Conservation (phyloP, 2,113 vertebrate genomes). For the Chloropsis cyanopogon region DNA sequence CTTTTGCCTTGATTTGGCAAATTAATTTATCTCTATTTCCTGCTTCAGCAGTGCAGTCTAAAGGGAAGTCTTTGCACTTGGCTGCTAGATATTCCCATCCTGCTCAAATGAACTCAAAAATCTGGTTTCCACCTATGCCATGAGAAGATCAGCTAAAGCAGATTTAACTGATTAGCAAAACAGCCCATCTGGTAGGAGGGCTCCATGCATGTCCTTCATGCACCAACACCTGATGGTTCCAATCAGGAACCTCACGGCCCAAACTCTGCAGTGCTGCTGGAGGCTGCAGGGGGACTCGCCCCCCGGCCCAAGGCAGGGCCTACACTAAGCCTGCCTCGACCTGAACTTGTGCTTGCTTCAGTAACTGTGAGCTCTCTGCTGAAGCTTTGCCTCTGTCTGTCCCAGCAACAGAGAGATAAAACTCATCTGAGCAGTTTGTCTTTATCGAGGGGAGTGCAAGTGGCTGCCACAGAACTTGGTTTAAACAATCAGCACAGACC, state of each 20-base stretch:
- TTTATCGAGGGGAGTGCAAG: background rate
- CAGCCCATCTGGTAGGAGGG: conserved; percentile 18
- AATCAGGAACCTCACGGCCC: background rate
- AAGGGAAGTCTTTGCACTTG: background rate
- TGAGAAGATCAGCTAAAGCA: conserved; percentile 39
- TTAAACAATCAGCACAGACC: background rate
- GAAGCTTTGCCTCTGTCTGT: background rate
- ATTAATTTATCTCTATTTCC: background rate
- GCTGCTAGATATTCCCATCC: background rate
- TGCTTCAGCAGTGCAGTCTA: background rate
- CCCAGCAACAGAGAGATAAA: background rate
- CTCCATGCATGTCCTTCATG: background rate
- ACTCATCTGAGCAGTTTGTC: background rate
- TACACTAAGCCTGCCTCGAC: background rate
- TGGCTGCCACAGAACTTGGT: rapidly evolving
- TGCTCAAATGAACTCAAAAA: background rate
- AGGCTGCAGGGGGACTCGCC: background rate
- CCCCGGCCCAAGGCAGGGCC: background rate
- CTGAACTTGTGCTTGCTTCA: background rate
- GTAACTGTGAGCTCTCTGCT: background rate
- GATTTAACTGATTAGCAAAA: conserved; percentile 42
- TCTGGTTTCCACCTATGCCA: background rate
- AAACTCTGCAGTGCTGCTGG: background rate
- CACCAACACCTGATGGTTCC: background rate
- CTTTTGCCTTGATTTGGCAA: background rate